Conservation (phyloP, 2,888 invertebrate species). For the Linnaemya vulpina region DNA sequence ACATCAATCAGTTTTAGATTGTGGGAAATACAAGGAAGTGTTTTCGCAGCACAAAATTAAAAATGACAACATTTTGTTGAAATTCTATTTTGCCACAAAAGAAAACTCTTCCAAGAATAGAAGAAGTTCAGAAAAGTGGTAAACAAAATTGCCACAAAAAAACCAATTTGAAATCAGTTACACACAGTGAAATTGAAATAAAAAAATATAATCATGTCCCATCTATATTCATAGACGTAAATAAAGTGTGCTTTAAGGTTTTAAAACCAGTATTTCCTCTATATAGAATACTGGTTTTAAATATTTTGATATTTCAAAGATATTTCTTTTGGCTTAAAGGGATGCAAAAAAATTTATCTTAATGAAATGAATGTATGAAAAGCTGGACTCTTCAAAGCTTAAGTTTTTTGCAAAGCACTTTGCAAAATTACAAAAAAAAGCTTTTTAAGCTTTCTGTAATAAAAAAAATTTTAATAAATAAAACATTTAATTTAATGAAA, state of each 20-base stretch:
- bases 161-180: no score
- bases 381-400: neutral
- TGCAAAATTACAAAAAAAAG: neutral
- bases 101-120: neutral
- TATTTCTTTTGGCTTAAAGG: no score
- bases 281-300: no score
- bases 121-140: neutral
- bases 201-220: no score
- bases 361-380: neutral
- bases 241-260: no score
- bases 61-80: neutral
- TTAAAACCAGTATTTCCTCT: no score
- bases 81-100: constrained; percentile 8
- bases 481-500: neutral
- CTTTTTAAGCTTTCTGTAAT: no score
- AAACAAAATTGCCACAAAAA: neutral
- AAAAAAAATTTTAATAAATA: neutral
- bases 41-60: neutral
- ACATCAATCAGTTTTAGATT: neutral
- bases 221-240: no score
- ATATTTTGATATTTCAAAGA: no score
- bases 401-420: neutral
- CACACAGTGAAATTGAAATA: no score
- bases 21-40: neutral
- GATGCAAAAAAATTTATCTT: no score